Evolutionary conservation across 2,113 vertebrate genomes (phyloP), one percentile per base, ranked within the genome.

Genomic region (Podiceps cristatus): DNA sequence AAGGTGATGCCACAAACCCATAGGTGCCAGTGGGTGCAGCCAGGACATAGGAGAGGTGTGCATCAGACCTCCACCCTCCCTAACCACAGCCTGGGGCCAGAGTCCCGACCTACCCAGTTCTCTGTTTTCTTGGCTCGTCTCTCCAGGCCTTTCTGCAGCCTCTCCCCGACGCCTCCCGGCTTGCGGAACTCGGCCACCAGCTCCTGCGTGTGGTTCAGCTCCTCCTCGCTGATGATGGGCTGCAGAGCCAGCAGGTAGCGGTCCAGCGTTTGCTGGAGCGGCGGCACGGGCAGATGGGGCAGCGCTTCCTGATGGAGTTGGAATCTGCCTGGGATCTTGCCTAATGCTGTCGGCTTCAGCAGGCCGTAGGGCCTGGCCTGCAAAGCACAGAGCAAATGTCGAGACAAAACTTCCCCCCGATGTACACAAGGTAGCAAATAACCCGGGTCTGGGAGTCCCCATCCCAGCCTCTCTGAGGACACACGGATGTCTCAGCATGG

Each of bases 121-220:
- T 99, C 99, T 0, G 91, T 96, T 69, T 98, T 98, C 76, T 19
- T 91, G 28, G 99, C 99, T 91, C 99, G 98, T 74, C 97, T 98
- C 83, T 99, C 99, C 96, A 99, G 97, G 33, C 98, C 97, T 58
- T 98, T 99, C 98, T 99, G 99, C 55, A 99, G 98, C 52, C 98
- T 98, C 71, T 99, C 99, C 25, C 99, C 99, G 0, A 99, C 98
- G 0, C 99, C 99, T 7, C 99, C 99, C 0, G 98, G 83, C 42
- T 93, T 98, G 98, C 98, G 98, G 89, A 99, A 99, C 44, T 99
- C 99, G 0, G 98, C 96, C 96, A 99, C 95, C 91, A 99, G 97
- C 79, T 97, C 63, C 58, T 96, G 98, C 0, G 99, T 99, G 81
- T 98, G 98, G 77, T 71, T 93, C 98, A 99, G 98, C 90, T 99